Evolutionary conservation across 2,888 invertebrate species (phyloP).

Genomic region (Helicoverpa assulta): DNA sequence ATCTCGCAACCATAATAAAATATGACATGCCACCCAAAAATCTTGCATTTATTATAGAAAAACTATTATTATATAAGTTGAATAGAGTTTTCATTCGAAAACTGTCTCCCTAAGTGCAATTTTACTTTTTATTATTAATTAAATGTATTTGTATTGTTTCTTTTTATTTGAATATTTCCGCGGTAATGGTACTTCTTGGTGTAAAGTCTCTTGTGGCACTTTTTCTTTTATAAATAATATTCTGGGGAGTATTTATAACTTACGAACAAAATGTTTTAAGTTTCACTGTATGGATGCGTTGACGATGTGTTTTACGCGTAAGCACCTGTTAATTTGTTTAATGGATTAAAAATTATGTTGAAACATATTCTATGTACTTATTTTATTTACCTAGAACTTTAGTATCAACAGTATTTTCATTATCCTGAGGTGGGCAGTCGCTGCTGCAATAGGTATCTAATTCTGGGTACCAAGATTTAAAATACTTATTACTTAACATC

Average conservation of each 20-base stretch:
- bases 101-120: slow-evolving; percentile 85
- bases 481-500: no score
- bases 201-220: slow-evolving; percentile 56
- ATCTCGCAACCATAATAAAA: slow-evolving; percentile 67
- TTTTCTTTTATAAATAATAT: slow-evolving; percentile 68
- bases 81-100: slow-evolving; percentile 73
- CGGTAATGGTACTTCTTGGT: slow-evolving; percentile 78
- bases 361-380: slow-evolving; percentile 65
- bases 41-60: slow-evolving; percentile 85
- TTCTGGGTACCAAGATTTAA: no score
- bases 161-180: slow-evolving; percentile 67
- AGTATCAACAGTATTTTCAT: no score
- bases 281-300: slow-evolving; percentile 74
- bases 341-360: slow-evolving; percentile 88
- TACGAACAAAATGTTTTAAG: slow-evolving; percentile 67
- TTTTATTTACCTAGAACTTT: not conserved
- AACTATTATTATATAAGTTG: slow-evolving; percentile 79
- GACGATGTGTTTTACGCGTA: slow-evolving; percentile 74
- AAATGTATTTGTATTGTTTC: slow-evolving; percentile 48
- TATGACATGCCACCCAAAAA: slow-evolving; percentile 85
- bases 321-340: slow-evolving; percentile 87
- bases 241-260: slow-evolving; percentile 69
- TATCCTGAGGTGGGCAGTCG: no score
- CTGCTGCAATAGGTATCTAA: no score
- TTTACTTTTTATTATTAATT: slow-evolving; percentile 74